These are phyloP conservation scores for Pogonognathellus flavescens DNA, from an alignment of 1,140 invertebrate genomes.

Conservation along the genomic window DNA sequence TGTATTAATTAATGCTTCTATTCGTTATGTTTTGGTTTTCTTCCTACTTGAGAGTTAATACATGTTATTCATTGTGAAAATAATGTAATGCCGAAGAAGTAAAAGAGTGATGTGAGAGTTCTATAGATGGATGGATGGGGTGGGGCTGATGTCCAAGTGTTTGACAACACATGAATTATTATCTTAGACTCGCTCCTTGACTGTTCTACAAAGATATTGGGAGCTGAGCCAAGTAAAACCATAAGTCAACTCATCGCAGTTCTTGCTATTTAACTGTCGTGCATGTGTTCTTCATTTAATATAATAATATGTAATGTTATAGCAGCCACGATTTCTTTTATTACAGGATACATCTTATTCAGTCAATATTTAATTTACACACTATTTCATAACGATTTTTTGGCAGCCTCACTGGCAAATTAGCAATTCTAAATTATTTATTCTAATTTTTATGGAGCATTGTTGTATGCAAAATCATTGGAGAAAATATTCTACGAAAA, in stretches of 20 bases:
- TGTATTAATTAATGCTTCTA: too few relatives aligned
- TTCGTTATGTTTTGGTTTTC: constrained; percentile 1
- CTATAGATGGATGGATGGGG: constrained; percentile 40
- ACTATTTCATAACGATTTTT: too few relatives aligned
- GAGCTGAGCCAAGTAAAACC: constrained; percentile 41
- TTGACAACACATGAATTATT: constrained; percentile 46
- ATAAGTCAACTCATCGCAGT: constrained; percentile 44
- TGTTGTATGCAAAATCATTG: too few relatives aligned
- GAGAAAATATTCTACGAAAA: too few relatives aligned
- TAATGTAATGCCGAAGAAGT: constrained; percentile 26
- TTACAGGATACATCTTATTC: too few relatives aligned
- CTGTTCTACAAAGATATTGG: constrained; percentile 26
- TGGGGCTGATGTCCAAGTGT: constrained; percentile 41
- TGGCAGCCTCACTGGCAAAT: too few relatives aligned
- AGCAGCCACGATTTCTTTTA: too few relatives aligned
- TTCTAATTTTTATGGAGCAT: too few relatives aligned
- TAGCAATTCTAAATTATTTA: too few relatives aligned
- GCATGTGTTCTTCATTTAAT: too few relatives aligned
- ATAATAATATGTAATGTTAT: too few relatives aligned
- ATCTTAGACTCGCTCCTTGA: constrained; percentile 28
- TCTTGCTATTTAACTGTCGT: neutral
- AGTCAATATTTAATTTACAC: too few relatives aligned
- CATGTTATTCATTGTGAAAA: constrained; percentile 31
- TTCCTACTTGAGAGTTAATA: constrained; percentile 35
- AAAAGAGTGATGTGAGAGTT: constrained; percentile 18